Evolutionary conservation across 2,113 vertebrate species (phyloP).

Genomic region (Sporophila hypoxantha): DNA sequence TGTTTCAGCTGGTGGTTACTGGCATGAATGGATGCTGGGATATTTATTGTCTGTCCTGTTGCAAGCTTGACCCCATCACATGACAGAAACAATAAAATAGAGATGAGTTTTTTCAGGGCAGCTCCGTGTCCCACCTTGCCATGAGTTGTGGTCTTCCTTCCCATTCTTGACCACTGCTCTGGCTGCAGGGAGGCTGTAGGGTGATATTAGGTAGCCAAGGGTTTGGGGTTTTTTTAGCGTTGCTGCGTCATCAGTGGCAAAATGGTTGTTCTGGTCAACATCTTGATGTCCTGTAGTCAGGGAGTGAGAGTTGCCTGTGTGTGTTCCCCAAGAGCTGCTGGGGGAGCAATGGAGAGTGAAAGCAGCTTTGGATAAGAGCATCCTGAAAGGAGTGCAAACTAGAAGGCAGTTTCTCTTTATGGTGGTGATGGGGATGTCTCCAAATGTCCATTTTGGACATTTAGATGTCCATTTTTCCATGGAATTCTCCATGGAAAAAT

Average conservation of each 20-base stretch:
- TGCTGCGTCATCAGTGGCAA: background rate
- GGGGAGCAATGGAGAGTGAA: background rate
- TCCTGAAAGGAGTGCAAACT: background rate
- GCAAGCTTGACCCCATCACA: background rate
- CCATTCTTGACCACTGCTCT: background rate
- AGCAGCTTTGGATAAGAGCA: background rate
- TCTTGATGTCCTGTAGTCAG: background rate
- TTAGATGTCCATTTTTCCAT: background rate
- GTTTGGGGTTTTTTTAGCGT: accelerated
- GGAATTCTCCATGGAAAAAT: background rate
- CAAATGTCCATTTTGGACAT: background rate
- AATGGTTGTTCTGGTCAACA: background rate
- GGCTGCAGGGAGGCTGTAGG: background rate
- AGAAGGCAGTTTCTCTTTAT: background rate
- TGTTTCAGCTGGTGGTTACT: background rate
- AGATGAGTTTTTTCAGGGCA: background rate
- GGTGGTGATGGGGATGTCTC: background rate
- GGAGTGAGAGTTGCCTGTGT: background rate
- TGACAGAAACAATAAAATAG: background rate
- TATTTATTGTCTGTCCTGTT: slow-evolving; percentile 10
- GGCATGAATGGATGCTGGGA: background rate
- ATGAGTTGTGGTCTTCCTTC: background rate
- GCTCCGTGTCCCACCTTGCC: background rate
- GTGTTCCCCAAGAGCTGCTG: background rate
- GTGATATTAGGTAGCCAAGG: background rate